Percentiles rank a stretch among this genome's conserved stretches.
Conservation (phyloP, 2,113 vertebrate genomes). For the Halichoeres trimaculatus region DNA sequence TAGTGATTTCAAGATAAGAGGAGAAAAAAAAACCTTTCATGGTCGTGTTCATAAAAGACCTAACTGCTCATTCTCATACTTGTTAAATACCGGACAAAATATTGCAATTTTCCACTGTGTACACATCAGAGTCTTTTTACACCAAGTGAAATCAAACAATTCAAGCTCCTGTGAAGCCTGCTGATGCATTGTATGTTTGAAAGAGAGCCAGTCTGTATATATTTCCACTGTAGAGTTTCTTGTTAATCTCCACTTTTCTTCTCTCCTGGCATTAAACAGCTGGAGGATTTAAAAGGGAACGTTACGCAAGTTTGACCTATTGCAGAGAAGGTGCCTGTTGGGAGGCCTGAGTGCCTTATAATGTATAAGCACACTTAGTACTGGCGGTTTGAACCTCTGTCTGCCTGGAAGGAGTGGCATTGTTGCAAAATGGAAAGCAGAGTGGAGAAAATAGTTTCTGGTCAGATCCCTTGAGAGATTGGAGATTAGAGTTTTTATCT, state of each 20-base stretch:
- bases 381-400: slow-evolving; percentile 33
- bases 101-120: slow-evolving; percentile 20
- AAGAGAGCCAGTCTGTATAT: slow-evolving; percentile 6
- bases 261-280: slow-evolving; percentile 39
- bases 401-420: slow-evolving; percentile 38
- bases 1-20: slow-evolving; percentile 15
- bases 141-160: slow-evolving; percentile 3
- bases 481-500: slow-evolving; percentile 60
- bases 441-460: slow-evolving; percentile 60
- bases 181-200: neutral
- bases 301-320: slow-evolving; percentile 55
- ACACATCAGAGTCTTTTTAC: neutral
- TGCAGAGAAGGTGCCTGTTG: slow-evolving; percentile 31
- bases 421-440: slow-evolving; percentile 43
- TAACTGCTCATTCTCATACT: slow-evolving; percentile 28
- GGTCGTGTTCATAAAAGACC: slow-evolving; percentile 35
- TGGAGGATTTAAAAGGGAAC: slow-evolving; percentile 41
- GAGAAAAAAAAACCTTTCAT: slow-evolving; percentile 11
- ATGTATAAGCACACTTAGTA: slow-evolving; percentile 61
- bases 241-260: slow-evolving; percentile 17
- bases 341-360: slow-evolving; percentile 49
- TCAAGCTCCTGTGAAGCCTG: neutral
- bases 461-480: slow-evolving; percentile 57
- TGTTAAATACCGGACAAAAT: slow-evolving; percentile 6
- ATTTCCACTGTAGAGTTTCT: slow-evolving; percentile 21